Base-by-base conservation (phyloP, 2,888 invertebrate genomes). In the Cephonodes hylas region DNA sequence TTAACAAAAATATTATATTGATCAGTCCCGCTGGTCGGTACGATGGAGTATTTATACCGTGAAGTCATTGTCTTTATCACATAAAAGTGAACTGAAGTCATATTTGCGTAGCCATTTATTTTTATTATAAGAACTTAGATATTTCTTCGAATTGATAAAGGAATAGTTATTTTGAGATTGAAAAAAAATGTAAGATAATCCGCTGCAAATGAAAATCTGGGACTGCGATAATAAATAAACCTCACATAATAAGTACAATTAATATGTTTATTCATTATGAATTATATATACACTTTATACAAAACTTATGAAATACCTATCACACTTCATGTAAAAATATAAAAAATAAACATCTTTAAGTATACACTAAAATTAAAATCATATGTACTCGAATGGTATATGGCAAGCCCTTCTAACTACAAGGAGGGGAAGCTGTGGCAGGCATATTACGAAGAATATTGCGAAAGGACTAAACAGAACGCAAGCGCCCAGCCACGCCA, bases 401-500 rank as follows among this genome's bases (percentile, higher is more conserved):
- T 94, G 93, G 74, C 94, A 95, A 71, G 95, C 93, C 79, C 95
- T 93, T 70, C 95, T 93, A 61, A 95, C 85, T 73, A 95, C 89
- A 74, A 95, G 86, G 72, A 96, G 93, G 63, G 96, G 96, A 76
- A 96, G 86, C 78, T 96, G 95, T 61, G 96, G 96, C 70, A 96
- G 86, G 79, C 95, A 94, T 64, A 95, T 89, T 68, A 95, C 93
- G 79, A 95, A 93, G 74, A 96, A 93, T 73, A 96, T 87, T 66
- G 95, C 93, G 72, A 95, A 89, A 42, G 96, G 96, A 70, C 95
- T 95, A 74, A 95, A 94, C 63, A 96, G 81, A 63, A 96, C 86
- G 74, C 95, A 91, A 61, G 94, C 88, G 62, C 93, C 93, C 64
- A 95, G 89, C 94, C 95, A 96, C 68, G 93, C 92, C 77, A 95